Base-by-base conservation (phyloP, 2,888 invertebrate species). In the Phalera bucephala region DNA sequence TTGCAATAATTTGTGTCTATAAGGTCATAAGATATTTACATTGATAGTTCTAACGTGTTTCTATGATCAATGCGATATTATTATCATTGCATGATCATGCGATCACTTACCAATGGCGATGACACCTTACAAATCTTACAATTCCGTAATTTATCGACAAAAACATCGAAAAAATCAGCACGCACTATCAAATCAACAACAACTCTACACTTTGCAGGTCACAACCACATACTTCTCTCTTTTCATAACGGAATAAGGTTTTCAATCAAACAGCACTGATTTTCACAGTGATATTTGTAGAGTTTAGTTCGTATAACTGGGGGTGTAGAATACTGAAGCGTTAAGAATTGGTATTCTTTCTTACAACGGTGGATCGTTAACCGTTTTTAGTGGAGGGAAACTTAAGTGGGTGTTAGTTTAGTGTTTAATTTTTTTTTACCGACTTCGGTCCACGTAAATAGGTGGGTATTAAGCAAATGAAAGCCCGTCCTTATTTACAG, bases 301-400 rank as follows among this genome's bases (percentile, higher is more conserved):
- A 21, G 21, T 1, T n/a, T n/a, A n/a, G 21, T 21, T n/a, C 10
- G 22, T 10, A 22, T 10, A 10, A 10, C 22, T 22, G 2, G 22
- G 22, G 22, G 22, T n/a, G n/a, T 5, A 1, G 22, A 6, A 22
- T 22, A 22, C 6, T 1, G 10, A 22, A 22, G 10, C 22, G 22
- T 22, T 22, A 22, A 22, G 10, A 22, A 25, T 25, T 25, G 25
- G 25, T 25, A 25, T 25, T 25, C 25, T 25, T 25, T 7, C 7
- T 12, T 12, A 25, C 12, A 12, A 11, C 12, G 12, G 7, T 25
- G 11, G 25, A 12, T 25, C 12, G 25, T 12, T 25, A 11, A 12
- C 25, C 6, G 11, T 11, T 12, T 11, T 25, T 25, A 12, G 2
- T 8, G 25, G 25, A 11, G 25, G 25, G 3, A 12, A 12, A 12